Conservation (phyloP, 2,797 vertebrate genomes). For the Urosaurus nigricauda region DNA sequence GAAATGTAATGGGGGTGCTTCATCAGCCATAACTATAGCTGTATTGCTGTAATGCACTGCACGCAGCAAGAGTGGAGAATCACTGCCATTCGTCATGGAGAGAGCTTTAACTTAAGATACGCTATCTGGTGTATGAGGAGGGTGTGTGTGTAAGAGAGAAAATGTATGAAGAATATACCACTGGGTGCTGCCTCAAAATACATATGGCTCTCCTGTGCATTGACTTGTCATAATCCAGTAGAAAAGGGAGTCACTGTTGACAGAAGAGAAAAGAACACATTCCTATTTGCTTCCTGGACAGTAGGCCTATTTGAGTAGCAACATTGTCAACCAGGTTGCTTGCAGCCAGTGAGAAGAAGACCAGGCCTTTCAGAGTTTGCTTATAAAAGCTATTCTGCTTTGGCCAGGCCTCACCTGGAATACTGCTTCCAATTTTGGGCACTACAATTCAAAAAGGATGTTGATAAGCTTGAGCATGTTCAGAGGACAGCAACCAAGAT, state of each 20-base stretch:
- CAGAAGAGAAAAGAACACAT: not conserved
- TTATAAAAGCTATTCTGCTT: too few species aligned
- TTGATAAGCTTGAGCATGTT: too few species aligned
- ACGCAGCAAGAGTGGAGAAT: slow-evolving; percentile 39
- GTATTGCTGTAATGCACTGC: slow-evolving; percentile 46
- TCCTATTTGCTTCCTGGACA: not conserved
- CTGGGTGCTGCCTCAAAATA: not conserved
- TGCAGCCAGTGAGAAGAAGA: not conserved
- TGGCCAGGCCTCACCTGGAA: too few species aligned
- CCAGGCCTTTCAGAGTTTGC: not conserved
- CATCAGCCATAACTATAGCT: slow-evolving; percentile 42
- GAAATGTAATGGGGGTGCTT: slow-evolving; percentile 53
- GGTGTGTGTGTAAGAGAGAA: slow-evolving; percentile 21
- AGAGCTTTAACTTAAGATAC: slow-evolving; percentile 40
- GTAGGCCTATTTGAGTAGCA: not conserved
- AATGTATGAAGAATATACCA: slow-evolving; percentile 16
- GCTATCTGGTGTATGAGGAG: not conserved
- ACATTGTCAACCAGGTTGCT: not conserved
- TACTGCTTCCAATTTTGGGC: too few species aligned
- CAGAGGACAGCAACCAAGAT: too few species aligned
- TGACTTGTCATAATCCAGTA: not conserved
- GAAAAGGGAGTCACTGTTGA: not conserved
- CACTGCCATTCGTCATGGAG: slow-evolving; percentile 34
- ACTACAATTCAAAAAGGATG: too few species aligned
- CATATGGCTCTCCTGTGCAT: not conserved